Percentiles rank a stretch among this genome's conserved stretches.
These are phyloP conservation scores for Coptotermes formosanus DNA, from an alignment of 1,140 invertebrate genomes.

Conservation along the genomic window DNA sequence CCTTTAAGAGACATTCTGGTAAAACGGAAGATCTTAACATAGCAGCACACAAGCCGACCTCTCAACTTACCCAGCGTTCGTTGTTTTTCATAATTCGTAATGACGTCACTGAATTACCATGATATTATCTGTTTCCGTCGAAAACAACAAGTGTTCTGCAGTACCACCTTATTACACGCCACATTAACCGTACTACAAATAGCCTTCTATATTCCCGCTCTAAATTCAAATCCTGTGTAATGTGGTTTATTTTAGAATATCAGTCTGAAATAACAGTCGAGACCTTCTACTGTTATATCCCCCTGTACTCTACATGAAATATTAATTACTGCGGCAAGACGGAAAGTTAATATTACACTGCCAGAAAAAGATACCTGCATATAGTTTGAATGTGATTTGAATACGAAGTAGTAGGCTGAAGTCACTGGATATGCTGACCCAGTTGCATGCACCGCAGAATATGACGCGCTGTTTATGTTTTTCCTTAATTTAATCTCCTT, in stretches of 20 bases:
- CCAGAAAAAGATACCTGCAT: neutral
- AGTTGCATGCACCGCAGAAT: neutral
- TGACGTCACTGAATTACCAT: neutral
- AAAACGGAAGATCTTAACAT: neutral
- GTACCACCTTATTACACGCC: neutral
- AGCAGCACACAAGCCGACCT: neutral
- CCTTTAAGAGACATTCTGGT: neutral
- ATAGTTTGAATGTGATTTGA: neutral
- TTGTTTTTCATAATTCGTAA: neutral
- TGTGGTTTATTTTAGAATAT: neutral
- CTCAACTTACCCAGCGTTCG: neutral
- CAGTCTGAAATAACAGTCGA: neutral
- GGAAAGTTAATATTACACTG: neutral
- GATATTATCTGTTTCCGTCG: neutral
- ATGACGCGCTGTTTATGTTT: neutral
- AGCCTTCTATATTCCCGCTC: neutral
- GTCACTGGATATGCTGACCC: neutral
- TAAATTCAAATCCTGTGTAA: neutral
- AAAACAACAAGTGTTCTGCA: neutral
- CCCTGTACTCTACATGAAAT: neutral
- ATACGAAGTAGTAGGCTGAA: neutral
- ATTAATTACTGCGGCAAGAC: constrained; percentile 10
- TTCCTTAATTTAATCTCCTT: neutral
- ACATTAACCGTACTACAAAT: neutral
- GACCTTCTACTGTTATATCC: neutral